Evolutionary conservation across 2,888 invertebrate species (phyloP).

Genomic region (Drosophila borealis): DNA sequence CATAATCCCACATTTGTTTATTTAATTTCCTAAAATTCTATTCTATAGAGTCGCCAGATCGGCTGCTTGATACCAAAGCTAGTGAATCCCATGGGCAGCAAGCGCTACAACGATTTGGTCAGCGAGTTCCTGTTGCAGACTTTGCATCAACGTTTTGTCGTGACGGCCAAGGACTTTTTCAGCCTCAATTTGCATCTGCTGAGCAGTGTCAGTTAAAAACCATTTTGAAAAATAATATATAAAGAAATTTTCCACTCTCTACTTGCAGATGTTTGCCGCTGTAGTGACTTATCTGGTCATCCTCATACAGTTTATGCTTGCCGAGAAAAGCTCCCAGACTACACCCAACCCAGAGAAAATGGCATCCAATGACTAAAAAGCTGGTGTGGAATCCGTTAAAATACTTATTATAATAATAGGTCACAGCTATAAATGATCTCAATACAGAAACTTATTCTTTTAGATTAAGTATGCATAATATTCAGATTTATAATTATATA

Average conservation of each 20-base stretch:
- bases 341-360: neutral
- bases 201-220: constrained; percentile 83
- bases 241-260: too few species aligned
- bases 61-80: constrained; percentile 83
- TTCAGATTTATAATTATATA: too few species aligned
- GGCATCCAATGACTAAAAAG: neutral
- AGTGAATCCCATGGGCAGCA: constrained; percentile 79
- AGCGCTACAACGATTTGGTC: constrained; percentile 82
- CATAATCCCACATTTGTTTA: rapidly evolving
- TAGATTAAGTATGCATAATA: too few species aligned
- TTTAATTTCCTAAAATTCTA: neutral
- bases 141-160: constrained; percentile 82
- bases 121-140: constrained; percentile 83
- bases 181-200: constrained; percentile 81
- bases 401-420: too few species aligned
- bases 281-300: constrained; percentile 83
- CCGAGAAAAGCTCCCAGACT: constrained; percentile 35
- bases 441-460: too few species aligned
- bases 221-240: too few species aligned
- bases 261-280: constrained; percentile 80
- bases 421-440: too few species aligned
- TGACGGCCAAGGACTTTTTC: constrained; percentile 84
- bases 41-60: constrained; percentile 82
- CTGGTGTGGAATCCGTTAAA: neutral
- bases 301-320: constrained; percentile 83